These are phyloP conservation scores for Urocyon cinereoargenteus DNA, from an alignment of 2,797 vertebrate species.

Conservation along the genomic window DNA sequence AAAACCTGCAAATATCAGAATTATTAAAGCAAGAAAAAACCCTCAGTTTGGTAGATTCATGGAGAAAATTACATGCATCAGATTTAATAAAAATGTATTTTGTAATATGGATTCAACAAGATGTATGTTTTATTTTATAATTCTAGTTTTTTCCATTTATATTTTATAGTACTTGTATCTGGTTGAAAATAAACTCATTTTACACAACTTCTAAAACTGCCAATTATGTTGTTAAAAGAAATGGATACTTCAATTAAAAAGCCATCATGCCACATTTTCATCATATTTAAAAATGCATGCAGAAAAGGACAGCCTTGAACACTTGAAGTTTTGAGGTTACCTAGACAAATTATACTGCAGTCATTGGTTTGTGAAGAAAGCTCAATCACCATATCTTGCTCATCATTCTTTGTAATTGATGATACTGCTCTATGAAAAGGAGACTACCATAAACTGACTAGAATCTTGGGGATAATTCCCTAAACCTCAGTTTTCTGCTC, in stretches of 20 bases:
- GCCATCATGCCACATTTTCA: conserved; percentile 14
- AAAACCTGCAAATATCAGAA: background rate
- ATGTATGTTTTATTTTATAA: conserved; percentile 3
- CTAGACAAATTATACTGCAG: conserved; percentile 43
- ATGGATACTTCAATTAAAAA: conserved; percentile 60
- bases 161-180: background rate
- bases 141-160: conserved; percentile 19
- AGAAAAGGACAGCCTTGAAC: conserved; percentile 63
- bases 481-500: conserved; percentile 4
- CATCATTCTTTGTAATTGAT: conserved; percentile 65
- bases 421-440: background rate
- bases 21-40: background rate
- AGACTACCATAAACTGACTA: background rate
- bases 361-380: conserved; percentile 55
- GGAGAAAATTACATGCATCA: background rate
- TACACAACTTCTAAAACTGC: conserved; percentile 9
- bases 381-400: background rate
- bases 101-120: background rate
- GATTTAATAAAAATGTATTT: background rate
- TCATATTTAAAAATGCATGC: conserved; percentile 55
- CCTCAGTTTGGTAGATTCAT: background rate
- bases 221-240: conserved; percentile 51
- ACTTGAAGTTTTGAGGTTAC: conserved; percentile 59
- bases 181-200: conserved; percentile 45
- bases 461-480: background rate